Evolutionary conservation across 2,113 vertebrate species (phyloP).

Genomic region (Pontoporia blainvillei): DNA sequence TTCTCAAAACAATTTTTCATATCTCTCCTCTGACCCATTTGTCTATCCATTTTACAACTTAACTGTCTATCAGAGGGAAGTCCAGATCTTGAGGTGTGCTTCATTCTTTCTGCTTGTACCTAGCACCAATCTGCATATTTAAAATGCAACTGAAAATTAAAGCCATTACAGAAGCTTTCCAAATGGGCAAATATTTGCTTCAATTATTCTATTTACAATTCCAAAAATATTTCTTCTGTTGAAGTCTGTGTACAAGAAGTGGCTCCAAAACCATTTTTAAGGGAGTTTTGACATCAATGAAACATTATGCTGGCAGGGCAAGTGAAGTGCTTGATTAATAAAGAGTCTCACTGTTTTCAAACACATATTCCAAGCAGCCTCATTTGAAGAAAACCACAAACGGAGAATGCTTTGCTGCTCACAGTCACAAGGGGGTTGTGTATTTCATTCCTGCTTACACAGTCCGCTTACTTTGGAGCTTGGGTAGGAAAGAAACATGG

Average conservation of each 20-base stretch:
- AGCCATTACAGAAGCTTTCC: slow-evolving; percentile 76
- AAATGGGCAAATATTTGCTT: slow-evolving; percentile 82
- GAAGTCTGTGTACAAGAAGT: slow-evolving; percentile 86
- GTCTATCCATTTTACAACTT: not conserved
- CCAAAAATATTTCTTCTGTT: slow-evolving; percentile 91
- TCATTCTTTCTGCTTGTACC: not conserved
- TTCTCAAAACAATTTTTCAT: not conserved
- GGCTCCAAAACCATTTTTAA: slow-evolving; percentile 86
- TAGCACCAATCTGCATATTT: slow-evolving; percentile 64
- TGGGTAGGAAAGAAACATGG: slow-evolving; percentile 93
- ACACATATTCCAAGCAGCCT: slow-evolving; percentile 96
- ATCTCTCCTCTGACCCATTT: not conserved
- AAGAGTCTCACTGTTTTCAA: slow-evolving; percentile 95
- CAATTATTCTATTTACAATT: slow-evolving; percentile 89
- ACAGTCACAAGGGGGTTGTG: slow-evolving; percentile 97
- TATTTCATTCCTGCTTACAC: slow-evolving; percentile 92
- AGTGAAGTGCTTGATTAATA: slow-evolving; percentile 91
- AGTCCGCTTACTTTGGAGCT: slow-evolving; percentile 98
- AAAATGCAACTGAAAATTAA: slow-evolving; percentile 64
- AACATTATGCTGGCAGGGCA: slow-evolving; percentile 88
- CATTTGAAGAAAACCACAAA: slow-evolving; percentile 94
- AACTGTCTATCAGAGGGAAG: not conserved
- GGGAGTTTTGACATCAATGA: slow-evolving; percentile 88
- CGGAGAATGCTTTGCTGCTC: slow-evolving; percentile 96
- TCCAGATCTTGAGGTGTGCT: not conserved